phyloP scores from a whole-genome alignment of 2,113 vertebrate genomes.

The Dipodomys merriami region DNA sequence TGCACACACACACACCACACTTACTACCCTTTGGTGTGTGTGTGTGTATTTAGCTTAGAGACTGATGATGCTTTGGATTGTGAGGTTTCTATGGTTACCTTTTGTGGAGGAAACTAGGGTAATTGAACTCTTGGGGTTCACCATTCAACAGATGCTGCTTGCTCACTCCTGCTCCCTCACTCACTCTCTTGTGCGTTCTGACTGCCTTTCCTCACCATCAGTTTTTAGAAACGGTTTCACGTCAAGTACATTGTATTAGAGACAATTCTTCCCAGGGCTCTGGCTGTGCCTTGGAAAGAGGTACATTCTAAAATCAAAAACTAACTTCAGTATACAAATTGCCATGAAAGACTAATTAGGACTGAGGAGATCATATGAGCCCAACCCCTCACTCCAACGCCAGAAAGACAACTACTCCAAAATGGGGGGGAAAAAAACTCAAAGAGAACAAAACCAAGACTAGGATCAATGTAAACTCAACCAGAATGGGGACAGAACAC shows the following conservation, averaged over 20 bases:
- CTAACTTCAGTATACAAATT: background rate
- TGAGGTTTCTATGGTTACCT: slow-evolving; percentile 87
- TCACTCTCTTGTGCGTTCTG: background rate
- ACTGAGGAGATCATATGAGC: background rate
- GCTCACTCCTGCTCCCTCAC: background rate
- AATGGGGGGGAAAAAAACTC: background rate
- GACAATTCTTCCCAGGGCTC: background rate
- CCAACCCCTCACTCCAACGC: background rate
- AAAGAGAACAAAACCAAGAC: background rate
- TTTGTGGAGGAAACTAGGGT: slow-evolving; percentile 79
- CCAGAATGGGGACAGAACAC: background rate
- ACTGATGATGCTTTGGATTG: slow-evolving; percentile 76
- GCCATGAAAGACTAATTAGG: background rate
- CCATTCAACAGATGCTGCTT: slow-evolving; percentile 47
- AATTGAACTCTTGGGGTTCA: slow-evolving; percentile 81
- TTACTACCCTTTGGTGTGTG: background rate
- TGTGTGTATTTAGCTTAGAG: slow-evolving; percentile 61
- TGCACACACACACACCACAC: too few species aligned
- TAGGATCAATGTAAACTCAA: background rate
- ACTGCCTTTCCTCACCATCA: background rate
- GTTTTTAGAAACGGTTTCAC: background rate
- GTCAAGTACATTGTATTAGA: background rate
- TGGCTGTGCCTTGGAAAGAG: slow-evolving; percentile 17
- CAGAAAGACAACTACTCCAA: background rate
- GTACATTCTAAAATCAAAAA: slow-evolving; percentile 15